Conservation (phyloP, 2,797 vertebrate genomes). For the Acropternis orthonyx region DNA sequence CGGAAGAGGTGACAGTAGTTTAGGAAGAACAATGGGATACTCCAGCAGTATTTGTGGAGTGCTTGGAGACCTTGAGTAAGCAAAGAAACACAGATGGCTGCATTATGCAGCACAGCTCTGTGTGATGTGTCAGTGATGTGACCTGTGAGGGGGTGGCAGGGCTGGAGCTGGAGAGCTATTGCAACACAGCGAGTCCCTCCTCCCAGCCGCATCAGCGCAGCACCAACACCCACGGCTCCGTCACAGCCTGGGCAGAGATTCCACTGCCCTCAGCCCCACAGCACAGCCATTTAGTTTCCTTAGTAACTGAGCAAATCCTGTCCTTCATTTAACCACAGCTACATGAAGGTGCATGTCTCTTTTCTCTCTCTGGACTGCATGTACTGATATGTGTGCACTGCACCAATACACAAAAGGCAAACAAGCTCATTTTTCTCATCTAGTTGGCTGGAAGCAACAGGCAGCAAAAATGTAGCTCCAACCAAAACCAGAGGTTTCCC, state of each 20-base stretch:
- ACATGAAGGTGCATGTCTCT: neutral
- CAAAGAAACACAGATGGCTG: neutral
- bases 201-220: neutral
- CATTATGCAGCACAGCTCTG: neutral
- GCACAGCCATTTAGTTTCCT: neutral
- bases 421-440: neutral
- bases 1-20: neutral
- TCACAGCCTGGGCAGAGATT: neutral
- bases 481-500: neutral
- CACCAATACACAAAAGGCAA: neutral
- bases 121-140: neutral
- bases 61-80: neutral
- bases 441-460: neutral
- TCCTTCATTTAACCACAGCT: neutral
- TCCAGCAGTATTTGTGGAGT: neutral
- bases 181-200: neutral
- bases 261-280: neutral
- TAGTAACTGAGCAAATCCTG: neutral
- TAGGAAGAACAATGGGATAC: neutral
- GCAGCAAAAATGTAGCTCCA: neutral
- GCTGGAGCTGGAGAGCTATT: neutral
- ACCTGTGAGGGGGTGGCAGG: conserved; percentile 8
- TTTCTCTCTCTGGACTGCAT: neutral
- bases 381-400: neutral
- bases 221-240: neutral